These are phyloP conservation scores for Heterodera filipjevi DNA, from an alignment of 2,888 invertebrate genomes.

Conservation along the genomic window DNA sequence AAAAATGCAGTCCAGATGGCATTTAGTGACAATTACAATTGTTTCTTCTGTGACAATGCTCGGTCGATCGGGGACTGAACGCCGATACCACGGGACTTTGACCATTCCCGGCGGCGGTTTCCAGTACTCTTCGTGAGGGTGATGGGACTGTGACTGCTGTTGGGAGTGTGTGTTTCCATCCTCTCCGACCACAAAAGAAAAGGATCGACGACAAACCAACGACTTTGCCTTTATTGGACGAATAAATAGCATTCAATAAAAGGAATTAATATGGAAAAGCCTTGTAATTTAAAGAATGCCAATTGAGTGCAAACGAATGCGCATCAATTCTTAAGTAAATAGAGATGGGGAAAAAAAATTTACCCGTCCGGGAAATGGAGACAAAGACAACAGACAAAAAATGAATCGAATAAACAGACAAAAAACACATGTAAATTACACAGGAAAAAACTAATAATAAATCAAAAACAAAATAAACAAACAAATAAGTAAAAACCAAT, in stretches of 20 bases:
- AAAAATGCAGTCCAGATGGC: not conserved
- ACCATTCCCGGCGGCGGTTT: constrained; percentile 26
- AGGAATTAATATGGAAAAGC: not conserved
- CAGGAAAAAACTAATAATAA: too few relatives aligned
- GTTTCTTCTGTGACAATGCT: not conserved
- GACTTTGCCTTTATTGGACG: not conserved
- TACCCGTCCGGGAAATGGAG: not conserved
- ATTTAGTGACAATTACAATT: not conserved
- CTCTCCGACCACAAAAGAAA: too few relatives aligned
- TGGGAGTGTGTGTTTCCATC: too few relatives aligned
- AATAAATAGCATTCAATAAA: not conserved
- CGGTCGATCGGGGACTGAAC: not conserved
- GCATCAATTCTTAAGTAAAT: too few relatives aligned
- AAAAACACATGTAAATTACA: not conserved
- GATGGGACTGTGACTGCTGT: too few relatives aligned
- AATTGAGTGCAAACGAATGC: too few relatives aligned
- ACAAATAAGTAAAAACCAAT: not conserved
- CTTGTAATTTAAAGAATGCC: not conserved
- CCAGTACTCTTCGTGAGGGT: constrained; percentile 19
- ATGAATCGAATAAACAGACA: not conserved
- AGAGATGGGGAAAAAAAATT: not conserved
- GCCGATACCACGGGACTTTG: constrained; percentile 22
- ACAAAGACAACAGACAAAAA: constrained; percentile 1
- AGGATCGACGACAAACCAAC: too few relatives aligned
- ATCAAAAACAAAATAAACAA: not conserved